Percentiles rank a stretch among this genome's conserved stretches.
phyloP scores from a whole-genome alignment of 2,797 vertebrate species.

The Valencia hispanica region DNA sequence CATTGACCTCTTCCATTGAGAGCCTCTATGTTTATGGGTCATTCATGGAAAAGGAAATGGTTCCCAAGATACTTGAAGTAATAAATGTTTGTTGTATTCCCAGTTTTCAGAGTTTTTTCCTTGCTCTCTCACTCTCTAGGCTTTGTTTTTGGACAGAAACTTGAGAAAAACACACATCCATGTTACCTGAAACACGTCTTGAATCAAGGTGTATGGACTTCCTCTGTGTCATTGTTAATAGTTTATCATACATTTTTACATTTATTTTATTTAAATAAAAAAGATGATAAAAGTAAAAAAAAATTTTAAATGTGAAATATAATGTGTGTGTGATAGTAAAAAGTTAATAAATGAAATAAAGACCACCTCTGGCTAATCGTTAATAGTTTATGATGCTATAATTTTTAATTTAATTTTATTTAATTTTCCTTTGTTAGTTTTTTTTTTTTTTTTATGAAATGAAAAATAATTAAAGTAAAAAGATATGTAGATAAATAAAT shows the following conservation, averaged over 20 bases:
- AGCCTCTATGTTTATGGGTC: background rate
- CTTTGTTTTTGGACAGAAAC: background rate
- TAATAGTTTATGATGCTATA: no score
- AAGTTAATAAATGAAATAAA: no score
- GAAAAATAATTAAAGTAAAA: no score
- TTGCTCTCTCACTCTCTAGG: background rate
- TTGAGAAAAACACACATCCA: background rate
- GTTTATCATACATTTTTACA: background rate
- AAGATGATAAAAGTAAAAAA: no score
- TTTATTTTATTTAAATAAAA: no score
- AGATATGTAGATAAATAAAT: no score
- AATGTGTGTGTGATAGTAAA: no score
- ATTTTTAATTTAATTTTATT: no score
- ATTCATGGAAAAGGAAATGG: background rate
- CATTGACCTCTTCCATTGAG: background rate
- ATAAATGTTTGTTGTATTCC: background rate
- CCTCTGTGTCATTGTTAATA: background rate
- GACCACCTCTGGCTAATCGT: no score
- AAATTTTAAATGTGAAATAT: no score
- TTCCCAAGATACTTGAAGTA: background rate
- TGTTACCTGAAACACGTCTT: background rate
- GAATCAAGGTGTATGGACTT: background rate
- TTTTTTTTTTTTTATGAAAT: no score
- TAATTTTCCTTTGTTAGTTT: no score
- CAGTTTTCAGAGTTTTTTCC: constrained; percentile 18